phyloP scores from a whole-genome alignment of 2,797 vertebrate genomes.

The Passerculus sandwichensis region DNA sequence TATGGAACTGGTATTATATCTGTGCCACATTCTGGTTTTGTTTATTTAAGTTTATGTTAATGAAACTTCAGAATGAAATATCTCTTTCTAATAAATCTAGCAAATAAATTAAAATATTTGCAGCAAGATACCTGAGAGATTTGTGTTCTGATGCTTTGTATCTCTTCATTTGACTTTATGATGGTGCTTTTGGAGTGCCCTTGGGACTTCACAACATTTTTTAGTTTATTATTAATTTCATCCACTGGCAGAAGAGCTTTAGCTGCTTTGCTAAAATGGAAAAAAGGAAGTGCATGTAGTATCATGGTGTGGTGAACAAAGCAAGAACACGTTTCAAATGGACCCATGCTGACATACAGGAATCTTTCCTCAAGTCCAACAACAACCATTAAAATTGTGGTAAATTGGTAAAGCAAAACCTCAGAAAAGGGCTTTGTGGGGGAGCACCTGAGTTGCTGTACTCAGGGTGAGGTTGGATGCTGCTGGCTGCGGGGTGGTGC shows the following conservation, averaged over 20 bases:
- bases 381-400: neutral
- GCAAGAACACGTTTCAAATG: neutral
- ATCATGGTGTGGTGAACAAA: neutral
- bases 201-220: constrained; percentile 73
- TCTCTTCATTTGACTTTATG: constrained; percentile 59
- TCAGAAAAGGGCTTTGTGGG: neutral
- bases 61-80: neutral
- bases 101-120: constrained; percentile 13
- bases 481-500: neutral
- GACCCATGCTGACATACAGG: neutral
- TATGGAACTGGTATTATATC: neutral
- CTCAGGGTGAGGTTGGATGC: neutral
- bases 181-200: constrained; percentile 64
- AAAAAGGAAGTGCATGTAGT: neutral
- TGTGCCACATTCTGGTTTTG: neutral
- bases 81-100: neutral
- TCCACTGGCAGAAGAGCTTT: constrained; percentile 67
- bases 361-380: neutral
- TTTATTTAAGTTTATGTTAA: neutral
- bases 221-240: constrained; percentile 71
- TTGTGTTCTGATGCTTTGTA: constrained; percentile 40
- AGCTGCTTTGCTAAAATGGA: constrained; percentile 76
- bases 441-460: neutral
- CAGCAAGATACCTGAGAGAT: constrained; percentile 74
- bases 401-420: neutral